Percentiles rank a stretch among this genome's conserved stretches.
Conservation (phyloP, 37 sponge, comb jelly and placozoan genomes). For the Mnemiopsis leidyi region DNA sequence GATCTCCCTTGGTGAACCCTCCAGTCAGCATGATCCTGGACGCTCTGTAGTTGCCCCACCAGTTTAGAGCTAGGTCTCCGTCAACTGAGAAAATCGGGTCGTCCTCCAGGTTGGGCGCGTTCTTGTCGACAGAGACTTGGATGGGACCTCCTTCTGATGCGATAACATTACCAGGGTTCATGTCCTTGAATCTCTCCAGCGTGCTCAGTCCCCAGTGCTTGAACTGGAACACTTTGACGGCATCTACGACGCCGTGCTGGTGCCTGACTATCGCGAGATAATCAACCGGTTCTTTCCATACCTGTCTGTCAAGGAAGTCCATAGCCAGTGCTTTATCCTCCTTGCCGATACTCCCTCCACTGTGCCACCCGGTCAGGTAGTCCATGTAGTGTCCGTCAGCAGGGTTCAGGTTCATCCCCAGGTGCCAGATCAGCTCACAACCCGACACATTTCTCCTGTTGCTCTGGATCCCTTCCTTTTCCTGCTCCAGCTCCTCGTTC, state of each 20-base stretch:
- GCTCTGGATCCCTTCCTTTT: neutral
- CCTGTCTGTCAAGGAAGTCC: neutral
- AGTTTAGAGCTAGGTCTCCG: neutral
- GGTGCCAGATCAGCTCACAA: neutral
- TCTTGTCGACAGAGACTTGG: neutral
- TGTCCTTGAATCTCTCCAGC: neutral
- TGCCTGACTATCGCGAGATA: conserved; percentile 12
- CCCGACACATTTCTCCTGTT: neutral
- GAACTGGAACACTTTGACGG: conserved; percentile 33
- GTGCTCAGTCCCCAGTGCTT: neutral
- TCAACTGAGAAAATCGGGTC: neutral
- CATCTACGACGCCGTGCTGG: conserved; percentile 15
- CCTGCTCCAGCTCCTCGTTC: neutral
- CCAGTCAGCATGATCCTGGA: neutral
- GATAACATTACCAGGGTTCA: neutral
- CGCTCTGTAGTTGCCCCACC: neutral
- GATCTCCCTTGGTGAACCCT: neutral
- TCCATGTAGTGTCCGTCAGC: neutral
- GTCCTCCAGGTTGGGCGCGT: neutral
- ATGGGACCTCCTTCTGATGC: neutral
- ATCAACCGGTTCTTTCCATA: conserved; percentile 8
- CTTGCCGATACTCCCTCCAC: neutral
- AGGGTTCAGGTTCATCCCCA: conserved; percentile 27
- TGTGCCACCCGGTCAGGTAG: neutral
- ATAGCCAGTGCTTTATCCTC: neutral